phyloP scores from a whole-genome alignment of 2,888 invertebrate species.

The Leucophora obtusa region DNA sequence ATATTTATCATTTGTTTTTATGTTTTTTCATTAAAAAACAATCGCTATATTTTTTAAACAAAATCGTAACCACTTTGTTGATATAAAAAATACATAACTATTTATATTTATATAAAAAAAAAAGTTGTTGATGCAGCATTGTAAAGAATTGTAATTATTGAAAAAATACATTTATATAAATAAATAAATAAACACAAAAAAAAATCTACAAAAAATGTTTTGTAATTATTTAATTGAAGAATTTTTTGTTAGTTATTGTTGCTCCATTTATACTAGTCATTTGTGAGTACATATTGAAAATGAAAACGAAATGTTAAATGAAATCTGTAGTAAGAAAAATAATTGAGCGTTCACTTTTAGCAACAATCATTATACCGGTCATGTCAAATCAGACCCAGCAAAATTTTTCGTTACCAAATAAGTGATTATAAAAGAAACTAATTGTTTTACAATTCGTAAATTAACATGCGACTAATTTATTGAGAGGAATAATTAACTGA shows the following conservation, averaged over 20 bases:
- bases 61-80: conserved; percentile 67
- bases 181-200: conserved; percentile 7
- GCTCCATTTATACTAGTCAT: conserved; percentile 5
- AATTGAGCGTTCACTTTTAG: background rate
- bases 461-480: too few relatives aligned
- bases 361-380: too few relatives aligned
- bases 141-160: conserved; percentile 47
- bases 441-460: too few relatives aligned
- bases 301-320: background rate
- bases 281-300: background rate
- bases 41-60: conserved; percentile 56
- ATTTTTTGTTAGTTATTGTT: conserved; percentile 11
- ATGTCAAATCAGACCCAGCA: too few relatives aligned
- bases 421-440: too few relatives aligned
- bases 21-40: background rate
- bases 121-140: conserved; percentile 43
- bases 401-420: too few relatives aligned
- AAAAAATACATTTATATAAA: conserved; percentile 38
- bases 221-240: conserved; percentile 42
- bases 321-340: background rate
- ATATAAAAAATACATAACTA: conserved; percentile 62
- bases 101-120: conserved; percentile 61
- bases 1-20: conserved; percentile 21
- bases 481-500: too few relatives aligned
- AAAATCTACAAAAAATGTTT: conserved; percentile 27